Evolutionary conservation across 2,797 vertebrate genomes (phyloP), one percentile per base, ranked within the genome.

Genomic region (Aldrovandia affinis): DNA sequence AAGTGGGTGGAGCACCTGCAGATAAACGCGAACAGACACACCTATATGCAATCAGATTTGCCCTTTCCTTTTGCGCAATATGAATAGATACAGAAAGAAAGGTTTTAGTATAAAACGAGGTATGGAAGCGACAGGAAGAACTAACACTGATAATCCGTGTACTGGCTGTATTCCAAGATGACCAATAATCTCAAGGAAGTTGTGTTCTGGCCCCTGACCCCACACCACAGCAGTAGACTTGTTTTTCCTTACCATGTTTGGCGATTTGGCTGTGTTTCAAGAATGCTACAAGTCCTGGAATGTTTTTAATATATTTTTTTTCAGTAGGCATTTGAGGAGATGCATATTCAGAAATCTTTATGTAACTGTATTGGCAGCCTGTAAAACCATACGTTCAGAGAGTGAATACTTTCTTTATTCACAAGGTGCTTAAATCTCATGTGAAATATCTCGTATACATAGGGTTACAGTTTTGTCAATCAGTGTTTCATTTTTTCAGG

Each of bases 211-310:
- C 55, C 84, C 75, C 61, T 52, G 79, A 55, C 82, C 15, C 54
- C 30, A 52, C 59, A 39, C 4, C 83, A 54, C 54, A 39, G 61
- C 80, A 50, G 14, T 61, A 25, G 30, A 77, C 80, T 81, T 57
- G 82, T 52, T 83, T 47, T 79, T 42, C 28, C 12, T 85, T 52
- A 14, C 91, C 91, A 90, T 93, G 75, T 93, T 90, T 90, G 92
- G 91, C 84, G 44, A 84, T 84, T 42, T 59, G 15, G 36, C 88
- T 84, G 78, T 85, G 86, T 87, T 85, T 68, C 68, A 87, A 86
- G 91, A 93, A 93, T 93, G 89, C 22, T 22, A 78, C 82, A 47
- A 52, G 63, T n/a, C 25, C 10, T 3, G 73, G 73, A 77, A 77
- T 77, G 39, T 77, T 77, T 47, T 47, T 25, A 77, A 68, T 68